Evolutionary conservation across 2,113 vertebrate species (phyloP).

Genomic region (Tragelaphus imberbis): DNA sequence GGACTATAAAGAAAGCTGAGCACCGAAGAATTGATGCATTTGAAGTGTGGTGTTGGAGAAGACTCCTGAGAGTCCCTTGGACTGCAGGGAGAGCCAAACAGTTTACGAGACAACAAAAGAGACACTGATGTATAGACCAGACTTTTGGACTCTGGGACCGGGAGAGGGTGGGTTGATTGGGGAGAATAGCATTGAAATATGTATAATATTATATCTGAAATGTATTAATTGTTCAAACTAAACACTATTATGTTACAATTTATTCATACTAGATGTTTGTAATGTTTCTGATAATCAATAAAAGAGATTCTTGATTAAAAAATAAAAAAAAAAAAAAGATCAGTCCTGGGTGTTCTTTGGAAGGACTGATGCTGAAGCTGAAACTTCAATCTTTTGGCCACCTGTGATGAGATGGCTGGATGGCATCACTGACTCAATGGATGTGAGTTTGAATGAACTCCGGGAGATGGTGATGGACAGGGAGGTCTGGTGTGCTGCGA

Average conservation of each 20-base stretch:
- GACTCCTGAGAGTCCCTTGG: neutral
- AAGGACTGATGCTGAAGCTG: neutral
- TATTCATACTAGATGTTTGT: too few species aligned
- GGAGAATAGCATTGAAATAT: too few species aligned
- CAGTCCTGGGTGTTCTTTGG: neutral
- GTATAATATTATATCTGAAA: too few species aligned
- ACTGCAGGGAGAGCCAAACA: neutral
- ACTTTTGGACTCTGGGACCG: too few species aligned
- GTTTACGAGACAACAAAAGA: too few species aligned
- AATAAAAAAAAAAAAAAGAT: too few species aligned
- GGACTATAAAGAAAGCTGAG: neutral
- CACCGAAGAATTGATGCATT: neutral
- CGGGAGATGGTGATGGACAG: neutral
- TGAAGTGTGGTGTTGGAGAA: neutral
- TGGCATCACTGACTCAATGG: neutral
- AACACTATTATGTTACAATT: too few species aligned
- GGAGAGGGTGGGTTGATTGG: too few species aligned
- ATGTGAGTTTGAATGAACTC: neutral
- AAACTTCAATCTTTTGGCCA: neutral
- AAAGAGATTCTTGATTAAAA: too few species aligned
- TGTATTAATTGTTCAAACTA: too few species aligned
- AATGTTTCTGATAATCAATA: too few species aligned
- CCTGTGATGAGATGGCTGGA: neutral
- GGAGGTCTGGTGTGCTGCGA: accelerated
- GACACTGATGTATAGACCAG: too few species aligned